Evolutionary conservation across 2,797 vertebrate genomes (phyloP).

Genomic region (Trematomus bernacchii): DNA sequence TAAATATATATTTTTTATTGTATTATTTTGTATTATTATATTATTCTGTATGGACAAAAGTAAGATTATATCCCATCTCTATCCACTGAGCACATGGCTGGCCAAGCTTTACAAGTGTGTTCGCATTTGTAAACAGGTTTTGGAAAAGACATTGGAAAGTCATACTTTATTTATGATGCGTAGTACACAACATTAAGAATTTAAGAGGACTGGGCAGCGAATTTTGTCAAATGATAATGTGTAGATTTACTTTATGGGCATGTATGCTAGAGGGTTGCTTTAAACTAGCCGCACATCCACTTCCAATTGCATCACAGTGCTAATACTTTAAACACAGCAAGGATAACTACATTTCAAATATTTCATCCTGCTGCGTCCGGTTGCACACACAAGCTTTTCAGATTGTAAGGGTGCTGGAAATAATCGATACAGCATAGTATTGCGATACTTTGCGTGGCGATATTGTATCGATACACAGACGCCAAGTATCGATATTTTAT

Average conservation of each 20-base stretch:
- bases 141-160: constrained; percentile 7
- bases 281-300: background rate
- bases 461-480: too few species aligned
- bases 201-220: background rate
- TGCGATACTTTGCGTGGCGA: too few species aligned
- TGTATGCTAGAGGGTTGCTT: background rate
- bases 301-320: background rate
- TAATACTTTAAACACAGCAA: background rate
- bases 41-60: background rate
- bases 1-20: background rate
- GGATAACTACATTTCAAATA: background rate
- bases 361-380: background rate
- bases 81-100: background rate
- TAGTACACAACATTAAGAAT: background rate
- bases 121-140: background rate
- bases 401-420: too few species aligned
- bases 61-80: background rate
- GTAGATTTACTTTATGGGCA: background rate
- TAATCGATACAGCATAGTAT: too few species aligned
- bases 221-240: background rate
- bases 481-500: too few species aligned
- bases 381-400: background rate
- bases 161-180: background rate
- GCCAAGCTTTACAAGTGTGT: background rate
- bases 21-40: too few species aligned